A percentile compares a stretch with the other conserved stretches of the same genome.
These are phyloP conservation scores for Folsomia candida DNA, from an alignment of 2,888 invertebrate species.

Conservation along the genomic window DNA sequence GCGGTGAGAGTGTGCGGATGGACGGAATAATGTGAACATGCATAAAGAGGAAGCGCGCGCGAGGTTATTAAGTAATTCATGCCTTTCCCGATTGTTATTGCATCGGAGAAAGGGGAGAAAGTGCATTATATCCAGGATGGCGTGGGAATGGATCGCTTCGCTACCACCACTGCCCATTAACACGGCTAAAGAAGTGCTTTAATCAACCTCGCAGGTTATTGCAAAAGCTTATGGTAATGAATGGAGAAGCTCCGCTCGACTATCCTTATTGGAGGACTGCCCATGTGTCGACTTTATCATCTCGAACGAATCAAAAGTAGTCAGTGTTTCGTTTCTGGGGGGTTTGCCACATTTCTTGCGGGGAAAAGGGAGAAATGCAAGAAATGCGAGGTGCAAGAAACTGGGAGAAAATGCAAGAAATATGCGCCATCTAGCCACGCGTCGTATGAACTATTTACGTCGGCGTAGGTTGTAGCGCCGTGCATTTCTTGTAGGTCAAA, in stretches of 20 bases:
- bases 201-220: slow-evolving; percentile 6
- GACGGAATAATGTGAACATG: background rate
- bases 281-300: background rate
- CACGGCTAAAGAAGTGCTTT: background rate
- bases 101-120: background rate
- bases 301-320: background rate
- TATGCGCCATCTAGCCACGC: too few relatives aligned
- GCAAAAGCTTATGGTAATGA: background rate
- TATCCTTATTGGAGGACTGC: too few relatives aligned
- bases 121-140: background rate
- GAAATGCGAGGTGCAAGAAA: background rate
- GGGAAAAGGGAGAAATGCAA: too few relatives aligned
- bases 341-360: background rate
- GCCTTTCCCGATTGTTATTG: background rate
- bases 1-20: background rate
- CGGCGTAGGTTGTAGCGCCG: too few relatives aligned
- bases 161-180: background rate
- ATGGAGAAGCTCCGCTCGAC: background rate
- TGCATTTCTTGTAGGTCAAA: too few relatives aligned
- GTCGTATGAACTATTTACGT: too few relatives aligned
- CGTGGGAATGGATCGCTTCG: background rate
- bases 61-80: slow-evolving; percentile 1
- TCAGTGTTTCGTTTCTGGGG: background rate
- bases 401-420: too few relatives aligned
- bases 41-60: background rate